These are phyloP conservation scores for Sander lucioperca DNA, from an alignment of 2,113 vertebrate species.

Conservation along the genomic window DNA sequence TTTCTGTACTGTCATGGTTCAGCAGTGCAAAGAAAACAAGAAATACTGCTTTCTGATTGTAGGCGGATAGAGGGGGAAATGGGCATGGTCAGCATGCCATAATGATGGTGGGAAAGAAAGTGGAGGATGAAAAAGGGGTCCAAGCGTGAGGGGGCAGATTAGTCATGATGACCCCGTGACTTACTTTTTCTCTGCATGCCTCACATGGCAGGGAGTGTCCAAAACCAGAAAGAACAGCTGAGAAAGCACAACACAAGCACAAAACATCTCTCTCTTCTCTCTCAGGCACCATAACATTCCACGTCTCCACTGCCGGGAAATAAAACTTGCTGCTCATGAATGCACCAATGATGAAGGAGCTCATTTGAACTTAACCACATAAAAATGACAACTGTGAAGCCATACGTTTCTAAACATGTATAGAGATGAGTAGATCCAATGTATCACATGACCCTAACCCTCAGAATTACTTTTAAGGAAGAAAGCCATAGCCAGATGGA, in stretches of 20 bases:
- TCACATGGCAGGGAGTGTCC: slow-evolving; percentile 60
- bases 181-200: slow-evolving; percentile 70
- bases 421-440: neutral
- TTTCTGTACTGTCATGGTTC: slow-evolving; percentile 6
- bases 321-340: slow-evolving; percentile 28
- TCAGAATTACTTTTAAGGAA: slow-evolving; percentile 3
- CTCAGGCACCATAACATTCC: slow-evolving; percentile 27
- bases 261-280: slow-evolving; percentile 14
- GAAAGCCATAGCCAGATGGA: neutral
- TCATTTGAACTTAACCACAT: neutral
- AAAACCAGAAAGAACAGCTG: slow-evolving; percentile 64
- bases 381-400: neutral
- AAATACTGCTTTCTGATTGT: neutral
- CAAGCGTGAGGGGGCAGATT: slow-evolving; percentile 44
- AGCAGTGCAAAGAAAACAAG: neutral
- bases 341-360: neutral
- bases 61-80: neutral
- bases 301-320: slow-evolving; percentile 20
- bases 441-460: neutral
- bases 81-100: neutral
- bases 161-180: slow-evolving; percentile 76
- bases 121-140: slow-evolving; percentile 11
- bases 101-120: neutral
- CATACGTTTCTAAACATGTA: slow-evolving; percentile 14
- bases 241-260: slow-evolving; percentile 65